Conservation (phyloP, 2,888 invertebrate species). For the Hypolimnas misippus region DNA sequence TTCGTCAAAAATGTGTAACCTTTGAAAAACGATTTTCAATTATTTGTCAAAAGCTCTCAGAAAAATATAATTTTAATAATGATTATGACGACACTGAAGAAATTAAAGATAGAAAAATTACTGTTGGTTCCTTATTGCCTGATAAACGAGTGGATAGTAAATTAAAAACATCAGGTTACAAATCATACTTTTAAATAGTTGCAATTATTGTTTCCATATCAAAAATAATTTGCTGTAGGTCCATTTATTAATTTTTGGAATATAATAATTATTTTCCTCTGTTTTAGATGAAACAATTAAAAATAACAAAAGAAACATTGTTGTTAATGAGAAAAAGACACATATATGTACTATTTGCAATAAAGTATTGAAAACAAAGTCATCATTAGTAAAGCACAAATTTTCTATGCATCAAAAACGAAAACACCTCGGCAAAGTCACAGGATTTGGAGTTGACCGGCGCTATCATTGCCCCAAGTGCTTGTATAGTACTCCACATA, state of each 20-base stretch:
- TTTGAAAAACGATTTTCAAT: conserved; percentile 58
- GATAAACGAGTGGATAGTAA: not conserved
- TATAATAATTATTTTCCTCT: not conserved
- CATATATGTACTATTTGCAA: conserved; percentile 60
- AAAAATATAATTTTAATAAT: conserved; percentile 24
- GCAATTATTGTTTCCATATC: no score
- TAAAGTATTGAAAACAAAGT: conserved; percentile 62
- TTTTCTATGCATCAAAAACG: conserved; percentile 69
- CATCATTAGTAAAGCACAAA: conserved; percentile 65
- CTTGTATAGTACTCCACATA: conserved; percentile 71
- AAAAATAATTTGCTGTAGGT: no score
- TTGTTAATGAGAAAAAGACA: not conserved
- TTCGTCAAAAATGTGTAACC: conserved; percentile 64
- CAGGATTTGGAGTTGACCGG: conserved; percentile 66
- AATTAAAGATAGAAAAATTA: conserved; percentile 32
- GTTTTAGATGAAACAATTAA: not conserved
- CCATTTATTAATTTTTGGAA: no score
- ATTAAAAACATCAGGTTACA: not conserved
- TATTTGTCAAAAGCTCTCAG: conserved; percentile 41
- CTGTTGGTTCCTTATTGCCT: not conserved
- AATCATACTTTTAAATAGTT: no score
- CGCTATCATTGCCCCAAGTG: conserved; percentile 75
- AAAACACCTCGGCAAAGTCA: conserved; percentile 64
- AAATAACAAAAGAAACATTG: not conserved
- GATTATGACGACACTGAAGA: conserved; percentile 37